phyloP scores from a whole-genome alignment of 30 jellyfish, hydroid and myxozoan genomes.

The Aurelia sp. region DNA sequence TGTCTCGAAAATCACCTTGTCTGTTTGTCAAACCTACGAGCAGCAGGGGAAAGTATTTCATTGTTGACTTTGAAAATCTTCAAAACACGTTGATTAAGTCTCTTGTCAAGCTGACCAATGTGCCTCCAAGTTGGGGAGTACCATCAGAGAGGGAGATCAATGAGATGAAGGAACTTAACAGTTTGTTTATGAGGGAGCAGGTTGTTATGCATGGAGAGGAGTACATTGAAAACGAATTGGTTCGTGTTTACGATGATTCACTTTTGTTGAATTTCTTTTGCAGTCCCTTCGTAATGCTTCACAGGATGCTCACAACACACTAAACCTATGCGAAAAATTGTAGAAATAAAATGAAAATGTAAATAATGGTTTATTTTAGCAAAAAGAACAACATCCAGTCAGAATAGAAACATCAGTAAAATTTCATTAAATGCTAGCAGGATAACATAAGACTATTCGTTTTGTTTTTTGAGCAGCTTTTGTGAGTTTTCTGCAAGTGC shows the following conservation, averaged over 20 bases:
- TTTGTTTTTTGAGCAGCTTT: no score
- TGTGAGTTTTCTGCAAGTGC: no score
- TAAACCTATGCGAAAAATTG: no score
- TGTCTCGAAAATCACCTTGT: constrained; percentile 68
- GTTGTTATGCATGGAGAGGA: constrained; percentile 54
- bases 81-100: constrained; percentile 48
- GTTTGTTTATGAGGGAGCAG: constrained; percentile 46
- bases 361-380: no score
- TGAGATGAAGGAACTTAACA: constrained; percentile 36
- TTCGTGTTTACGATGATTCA: background rate
- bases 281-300: no score
- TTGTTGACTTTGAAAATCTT: constrained; percentile 42
- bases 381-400: no score
- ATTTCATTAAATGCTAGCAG: no score
- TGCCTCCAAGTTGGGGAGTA: constrained; percentile 53
- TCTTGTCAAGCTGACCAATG: constrained; percentile 38
- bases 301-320: no score
- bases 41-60: constrained; percentile 39
- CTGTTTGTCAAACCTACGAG: constrained; percentile 26
- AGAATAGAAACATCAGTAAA: no score
- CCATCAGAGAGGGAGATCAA: constrained; percentile 35
- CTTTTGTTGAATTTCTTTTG: no score
- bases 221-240: constrained; percentile 53
- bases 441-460: no score
- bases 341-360: no score